Evolutionary conservation across 2,797 vertebrate species (phyloP).

Genomic region (Chaetodon trifasciatus): DNA sequence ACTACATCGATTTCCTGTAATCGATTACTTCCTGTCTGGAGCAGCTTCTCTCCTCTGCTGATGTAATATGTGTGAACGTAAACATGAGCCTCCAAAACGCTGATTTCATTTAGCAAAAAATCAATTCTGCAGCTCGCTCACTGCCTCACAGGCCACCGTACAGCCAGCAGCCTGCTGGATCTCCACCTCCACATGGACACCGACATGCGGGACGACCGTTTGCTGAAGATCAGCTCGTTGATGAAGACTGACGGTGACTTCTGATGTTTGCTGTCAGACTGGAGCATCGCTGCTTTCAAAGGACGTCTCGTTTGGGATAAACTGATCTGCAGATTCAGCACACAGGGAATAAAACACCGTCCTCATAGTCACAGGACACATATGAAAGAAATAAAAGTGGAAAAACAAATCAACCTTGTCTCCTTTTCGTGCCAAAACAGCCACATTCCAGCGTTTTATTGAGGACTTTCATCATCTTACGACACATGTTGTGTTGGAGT

Average conservation of each 20-base stretch:
- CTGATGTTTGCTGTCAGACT: background rate
- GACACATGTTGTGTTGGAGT: background rate
- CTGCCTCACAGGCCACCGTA: background rate
- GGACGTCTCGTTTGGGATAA: background rate
- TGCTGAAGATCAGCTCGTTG: background rate
- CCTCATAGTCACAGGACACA: background rate
- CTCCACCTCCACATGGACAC: background rate
- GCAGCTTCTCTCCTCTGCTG: too few species aligned
- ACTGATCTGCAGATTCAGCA: background rate
- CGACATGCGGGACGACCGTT: too few species aligned
- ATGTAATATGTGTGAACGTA: background rate
- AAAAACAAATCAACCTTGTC: background rate
- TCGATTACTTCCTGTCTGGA: too few species aligned
- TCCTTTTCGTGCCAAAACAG: background rate
- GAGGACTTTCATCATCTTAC: slow-evolving; percentile 14
- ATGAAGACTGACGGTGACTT: background rate
- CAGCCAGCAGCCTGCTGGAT: background rate
- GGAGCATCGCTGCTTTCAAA: slow-evolving; percentile 16
- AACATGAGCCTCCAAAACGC: background rate
- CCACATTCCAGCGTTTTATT: slow-evolving; percentile 14
- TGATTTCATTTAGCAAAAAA: background rate
- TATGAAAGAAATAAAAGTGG: background rate
- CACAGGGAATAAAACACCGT: background rate
- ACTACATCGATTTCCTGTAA: too few species aligned
- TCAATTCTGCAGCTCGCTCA: too few species aligned